phyloP scores from a whole-genome alignment of 2,888 invertebrate species.

The Phyto melanocephala region DNA sequence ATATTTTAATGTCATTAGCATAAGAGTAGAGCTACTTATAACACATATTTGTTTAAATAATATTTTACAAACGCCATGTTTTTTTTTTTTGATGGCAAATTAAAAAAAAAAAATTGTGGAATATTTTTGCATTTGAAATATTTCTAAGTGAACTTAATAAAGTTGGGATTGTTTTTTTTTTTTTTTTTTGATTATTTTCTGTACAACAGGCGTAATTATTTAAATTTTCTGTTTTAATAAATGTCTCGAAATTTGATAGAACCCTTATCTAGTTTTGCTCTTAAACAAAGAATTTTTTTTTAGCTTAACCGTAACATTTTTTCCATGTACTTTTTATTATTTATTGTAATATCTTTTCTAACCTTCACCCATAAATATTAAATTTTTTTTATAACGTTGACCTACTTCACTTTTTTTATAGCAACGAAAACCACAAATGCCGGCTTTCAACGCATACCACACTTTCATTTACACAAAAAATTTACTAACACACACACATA shows the following conservation, averaged over 20 bases:
- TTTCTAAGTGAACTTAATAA: too few species aligned
- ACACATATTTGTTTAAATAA: too few species aligned
- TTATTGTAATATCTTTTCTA: neutral
- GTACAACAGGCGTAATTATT: neutral
- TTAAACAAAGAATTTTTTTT: neutral
- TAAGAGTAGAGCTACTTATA: too few species aligned
- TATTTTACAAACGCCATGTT: too few species aligned
- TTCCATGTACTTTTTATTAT: neutral
- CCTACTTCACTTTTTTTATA: constrained; percentile 43
- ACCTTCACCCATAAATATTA: constrained; percentile 63
- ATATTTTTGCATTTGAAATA: too few species aligned
- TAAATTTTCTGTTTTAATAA: neutral
- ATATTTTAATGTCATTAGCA: too few species aligned
- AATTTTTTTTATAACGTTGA: constrained; percentile 46
- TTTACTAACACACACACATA: neutral
- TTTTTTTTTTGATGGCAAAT: too few species aligned
- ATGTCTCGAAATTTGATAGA: neutral
- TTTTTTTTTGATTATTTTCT: neutral
- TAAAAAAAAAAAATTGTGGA: too few species aligned
- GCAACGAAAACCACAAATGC: constrained; percentile 9
- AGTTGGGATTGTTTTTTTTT: too few species aligned
- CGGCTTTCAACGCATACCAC: constrained; percentile 24
- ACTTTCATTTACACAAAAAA: neutral
- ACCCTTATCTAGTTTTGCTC: neutral
- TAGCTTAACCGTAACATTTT: neutral